Evolutionary conservation across 2,888 invertebrate genomes (phyloP), one percentile per base, ranked within the genome.

Genomic region (Harmothoe impar): DNA sequence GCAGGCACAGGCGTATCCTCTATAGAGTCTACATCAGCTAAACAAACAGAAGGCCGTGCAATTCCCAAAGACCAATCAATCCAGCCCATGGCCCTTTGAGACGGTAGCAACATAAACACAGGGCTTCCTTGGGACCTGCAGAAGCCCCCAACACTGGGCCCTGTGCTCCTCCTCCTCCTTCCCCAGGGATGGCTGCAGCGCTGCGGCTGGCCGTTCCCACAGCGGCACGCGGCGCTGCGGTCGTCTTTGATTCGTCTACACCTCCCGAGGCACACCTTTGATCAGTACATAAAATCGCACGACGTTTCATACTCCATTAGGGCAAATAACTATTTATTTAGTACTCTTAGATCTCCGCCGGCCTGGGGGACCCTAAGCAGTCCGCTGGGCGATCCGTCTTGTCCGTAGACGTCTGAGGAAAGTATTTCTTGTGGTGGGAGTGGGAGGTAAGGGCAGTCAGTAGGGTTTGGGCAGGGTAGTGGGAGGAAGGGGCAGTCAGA

Each of bases 301-400:
- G 84, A 43, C 52, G 84, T 84, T 84, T 84, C 84, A 84, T 84
- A 84, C 84, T 51, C 84, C 84, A 84, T 84, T 84, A 84, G 84
- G 43, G 52, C 43, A 51, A 84, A 35, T 84, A 84, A 84, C 84
- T 84, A 84, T 84, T 84, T 84, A 84, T 84, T 84, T 35, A 84
- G 84, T 51, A 29, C 43, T 51, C 52, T 84, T 35, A 84, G 84
- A 84, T 84, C 84, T 84, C 43, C n/a, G 29, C 29, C 43, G 43
- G 43, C 84, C 84, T 29, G 31, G 84, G 84, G 84, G 84, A 3
- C 33, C 10, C 33, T 33, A 78, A 29, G 43, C 23, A 43, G 3
- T 33, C 43, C 84, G 20, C 84, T 33, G 43, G 72, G 29, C 72
- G 25, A 72, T 72, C 72, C 72, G 29, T 72, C 72, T 72, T 72